Evolutionary conservation across 1,140 invertebrate species (phyloP).

Genomic region (Phenacoccus solenopsis): DNA sequence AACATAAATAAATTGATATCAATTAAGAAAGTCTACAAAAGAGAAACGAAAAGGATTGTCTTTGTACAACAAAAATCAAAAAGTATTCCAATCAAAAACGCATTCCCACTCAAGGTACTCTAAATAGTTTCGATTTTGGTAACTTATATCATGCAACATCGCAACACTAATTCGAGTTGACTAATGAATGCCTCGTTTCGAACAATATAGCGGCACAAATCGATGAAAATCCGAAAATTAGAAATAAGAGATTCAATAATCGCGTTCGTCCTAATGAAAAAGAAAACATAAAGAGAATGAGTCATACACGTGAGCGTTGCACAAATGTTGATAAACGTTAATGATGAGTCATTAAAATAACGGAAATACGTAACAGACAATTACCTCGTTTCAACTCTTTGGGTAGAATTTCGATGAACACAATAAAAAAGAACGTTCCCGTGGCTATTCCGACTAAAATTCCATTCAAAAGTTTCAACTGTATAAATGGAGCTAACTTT

Average conservation of each 20-base stretch:
- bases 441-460: slow-evolving; percentile 46
- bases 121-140: background rate
- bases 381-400: slow-evolving; percentile 34
- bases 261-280: background rate
- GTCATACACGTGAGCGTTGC: too few relatives aligned
- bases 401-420: slow-evolving; percentile 52
- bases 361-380: background rate
- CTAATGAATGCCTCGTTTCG: background rate
- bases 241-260: background rate
- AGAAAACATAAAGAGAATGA: background rate
- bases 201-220: background rate
- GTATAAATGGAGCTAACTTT: slow-evolving; percentile 26
- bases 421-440: slow-evolving; percentile 56
- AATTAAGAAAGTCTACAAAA: background rate
- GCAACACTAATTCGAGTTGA: too few relatives aligned
- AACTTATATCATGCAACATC: background rate
- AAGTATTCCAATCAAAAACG: background rate
- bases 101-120: background rate
- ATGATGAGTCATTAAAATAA: too few relatives aligned
- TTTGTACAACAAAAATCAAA: too few relatives aligned
- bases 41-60: too few relatives aligned
- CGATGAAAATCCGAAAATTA: background rate
- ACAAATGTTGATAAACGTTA: too few relatives aligned
- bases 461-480: slow-evolving; percentile 36
- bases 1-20: background rate